Evolutionary conservation across 2,888 invertebrate genomes (phyloP).

Genomic region (Hirtodrosophila duncani): DNA sequence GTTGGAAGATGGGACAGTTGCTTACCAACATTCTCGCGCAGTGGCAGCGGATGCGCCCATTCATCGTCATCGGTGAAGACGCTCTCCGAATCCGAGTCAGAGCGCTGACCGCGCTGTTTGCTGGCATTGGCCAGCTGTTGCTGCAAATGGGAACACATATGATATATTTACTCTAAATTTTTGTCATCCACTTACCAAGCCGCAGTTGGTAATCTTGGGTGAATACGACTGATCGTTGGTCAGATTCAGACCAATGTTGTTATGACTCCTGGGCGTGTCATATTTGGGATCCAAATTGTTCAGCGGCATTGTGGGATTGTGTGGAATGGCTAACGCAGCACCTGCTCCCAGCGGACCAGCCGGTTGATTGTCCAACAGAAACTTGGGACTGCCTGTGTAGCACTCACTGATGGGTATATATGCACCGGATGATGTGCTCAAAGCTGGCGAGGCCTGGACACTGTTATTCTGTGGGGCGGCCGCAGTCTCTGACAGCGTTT

Average conservation of each 20-base stretch:
- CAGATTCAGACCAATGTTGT: slow-evolving; percentile 78
- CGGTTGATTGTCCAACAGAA: slow-evolving; percentile 41
- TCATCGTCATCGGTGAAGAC: slow-evolving; percentile 86
- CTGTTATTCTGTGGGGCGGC: slow-evolving; percentile 56
- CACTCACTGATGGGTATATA: slow-evolving; percentile 96
- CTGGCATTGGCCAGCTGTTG: slow-evolving; percentile 49
- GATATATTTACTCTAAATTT: not conserved
- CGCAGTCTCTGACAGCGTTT: slow-evolving; percentile 68
- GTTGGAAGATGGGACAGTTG: not conserved
- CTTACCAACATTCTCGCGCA: slow-evolving; percentile 76
- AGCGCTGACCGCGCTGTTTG: slow-evolving; percentile 71
- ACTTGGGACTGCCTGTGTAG: slow-evolving; percentile 86
- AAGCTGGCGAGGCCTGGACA: slow-evolving; percentile 82
- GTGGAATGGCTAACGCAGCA: slow-evolving; percentile 32
- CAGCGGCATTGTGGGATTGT: slow-evolving; percentile 74
- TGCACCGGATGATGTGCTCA: slow-evolving; percentile 86
- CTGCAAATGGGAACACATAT: slow-evolving; percentile 12
- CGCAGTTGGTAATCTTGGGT: slow-evolving; percentile 78
- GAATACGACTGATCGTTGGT: slow-evolving; percentile 79
- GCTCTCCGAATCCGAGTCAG: slow-evolving; percentile 84
- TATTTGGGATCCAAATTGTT: slow-evolving; percentile 80
- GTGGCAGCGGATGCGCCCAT: slow-evolving; percentile 80
- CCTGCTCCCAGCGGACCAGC: slow-evolving; percentile 36
- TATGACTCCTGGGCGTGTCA: slow-evolving; percentile 78
- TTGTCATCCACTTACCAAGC: slow-evolving; percentile 54